phyloP scores from a whole-genome alignment of 2,113 vertebrate species.

The Aleadryas rufinucha region DNA sequence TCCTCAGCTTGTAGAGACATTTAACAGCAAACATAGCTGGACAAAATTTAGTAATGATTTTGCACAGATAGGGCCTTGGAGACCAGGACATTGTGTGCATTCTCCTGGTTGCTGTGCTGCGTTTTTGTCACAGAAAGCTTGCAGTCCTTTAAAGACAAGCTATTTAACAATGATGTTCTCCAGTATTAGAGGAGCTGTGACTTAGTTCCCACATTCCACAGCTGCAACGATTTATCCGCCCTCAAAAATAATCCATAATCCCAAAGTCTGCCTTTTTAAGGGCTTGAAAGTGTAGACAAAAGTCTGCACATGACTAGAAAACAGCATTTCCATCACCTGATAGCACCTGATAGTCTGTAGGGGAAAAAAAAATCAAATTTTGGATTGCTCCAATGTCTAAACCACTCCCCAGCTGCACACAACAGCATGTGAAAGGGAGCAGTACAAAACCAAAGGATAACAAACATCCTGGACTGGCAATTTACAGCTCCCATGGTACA shows the following conservation, averaged over 20 bases:
- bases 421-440: background rate
- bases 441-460: background rate
- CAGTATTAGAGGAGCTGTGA: background rate
- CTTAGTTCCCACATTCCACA: background rate
- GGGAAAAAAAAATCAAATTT: background rate
- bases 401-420: background rate
- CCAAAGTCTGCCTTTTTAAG: background rate
- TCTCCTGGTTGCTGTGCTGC: background rate
- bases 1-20: background rate
- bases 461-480: background rate
- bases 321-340: background rate
- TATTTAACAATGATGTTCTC: background rate
- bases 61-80: background rate
- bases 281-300: background rate
- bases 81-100: background rate
- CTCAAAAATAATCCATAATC: background rate
- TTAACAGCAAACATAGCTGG: background rate
- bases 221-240: background rate
- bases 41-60: background rate
- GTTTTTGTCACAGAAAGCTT: background rate
- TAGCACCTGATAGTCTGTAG: background rate
- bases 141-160: background rate
- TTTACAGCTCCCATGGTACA: background rate
- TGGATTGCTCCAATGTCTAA: background rate
- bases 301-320: background rate